Conservation (phyloP, 2,888 invertebrate genomes). For the Drosophila prolongata region DNA sequence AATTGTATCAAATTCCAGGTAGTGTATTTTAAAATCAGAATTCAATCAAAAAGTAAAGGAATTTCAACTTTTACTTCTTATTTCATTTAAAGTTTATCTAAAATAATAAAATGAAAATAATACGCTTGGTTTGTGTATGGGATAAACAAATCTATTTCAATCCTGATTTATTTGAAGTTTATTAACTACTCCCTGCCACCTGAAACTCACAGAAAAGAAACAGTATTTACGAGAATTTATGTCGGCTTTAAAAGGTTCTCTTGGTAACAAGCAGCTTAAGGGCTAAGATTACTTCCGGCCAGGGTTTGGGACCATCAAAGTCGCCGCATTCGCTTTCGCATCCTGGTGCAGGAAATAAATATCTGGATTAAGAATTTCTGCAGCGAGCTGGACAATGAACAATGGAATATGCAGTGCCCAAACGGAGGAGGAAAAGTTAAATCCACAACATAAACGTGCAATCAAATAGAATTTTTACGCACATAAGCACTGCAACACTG, state of each 20-base stretch:
- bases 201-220: neutral
- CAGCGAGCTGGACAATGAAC: constrained; percentile 31
- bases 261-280: constrained; percentile 11
- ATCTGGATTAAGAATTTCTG: constrained; percentile 66
- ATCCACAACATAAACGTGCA: constrained; percentile 57
- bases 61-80: too few species aligned
- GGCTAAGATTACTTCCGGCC: constrained; percentile 10
- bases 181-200: constrained; percentile 9
- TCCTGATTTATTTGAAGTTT: constrained; percentile 15
- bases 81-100: too few species aligned
- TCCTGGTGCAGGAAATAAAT: constrained; percentile 75
- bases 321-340: constrained; percentile 54
- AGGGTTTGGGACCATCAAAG: constrained; percentile 53
- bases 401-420: constrained; percentile 18
- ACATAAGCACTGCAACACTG: constrained; percentile 50
- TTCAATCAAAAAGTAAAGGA: too few species aligned
- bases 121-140: too few species aligned
- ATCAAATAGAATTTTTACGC: constrained; percentile 78
- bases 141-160: constrained; percentile 1
- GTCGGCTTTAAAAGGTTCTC: constrained; percentile 12
- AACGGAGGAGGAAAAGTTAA: constrained; percentile 13
- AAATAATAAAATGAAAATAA: too few species aligned
- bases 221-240: constrained; percentile 21
- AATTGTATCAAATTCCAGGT: too few species aligned
- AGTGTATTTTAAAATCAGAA: too few species aligned